phyloP scores from a whole-genome alignment of 2,113 vertebrate species.

The Panurus biarmicus region DNA sequence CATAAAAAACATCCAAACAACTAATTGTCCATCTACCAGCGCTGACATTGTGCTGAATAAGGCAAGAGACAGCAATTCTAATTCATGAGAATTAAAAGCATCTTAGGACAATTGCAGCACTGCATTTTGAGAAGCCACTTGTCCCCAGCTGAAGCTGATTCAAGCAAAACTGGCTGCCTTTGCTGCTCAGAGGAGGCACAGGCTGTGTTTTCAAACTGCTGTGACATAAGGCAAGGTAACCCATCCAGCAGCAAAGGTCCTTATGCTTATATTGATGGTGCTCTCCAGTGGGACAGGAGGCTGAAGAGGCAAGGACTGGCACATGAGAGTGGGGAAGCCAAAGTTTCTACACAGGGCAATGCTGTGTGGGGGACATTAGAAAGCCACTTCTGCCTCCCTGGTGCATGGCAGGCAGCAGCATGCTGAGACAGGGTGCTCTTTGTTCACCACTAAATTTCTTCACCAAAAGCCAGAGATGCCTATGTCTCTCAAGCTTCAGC shows the following conservation, averaged over 20 bases:
- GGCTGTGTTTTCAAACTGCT: background rate
- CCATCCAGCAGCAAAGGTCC: background rate
- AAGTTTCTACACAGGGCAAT: background rate
- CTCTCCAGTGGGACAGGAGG: background rate
- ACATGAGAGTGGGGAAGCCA: accelerated
- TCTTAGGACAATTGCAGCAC: accelerated
- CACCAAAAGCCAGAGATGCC: background rate
- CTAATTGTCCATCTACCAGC: accelerated
- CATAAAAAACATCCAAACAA: background rate
- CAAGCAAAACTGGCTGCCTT: background rate
- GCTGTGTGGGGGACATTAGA: background rate
- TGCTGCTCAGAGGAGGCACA: no score
- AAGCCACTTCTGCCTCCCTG: background rate
- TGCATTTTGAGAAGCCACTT: background rate
- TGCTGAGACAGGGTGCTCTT: background rate
- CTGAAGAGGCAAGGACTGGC: background rate
- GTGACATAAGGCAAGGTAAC: background rate
- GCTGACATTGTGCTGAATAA: accelerated
- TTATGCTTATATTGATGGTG: accelerated
- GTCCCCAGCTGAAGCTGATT: background rate
- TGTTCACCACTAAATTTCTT: background rate
- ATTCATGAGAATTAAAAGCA: background rate
- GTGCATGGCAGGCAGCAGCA: accelerated
- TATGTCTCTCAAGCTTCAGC: background rate
- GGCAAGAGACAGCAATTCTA: background rate